Conservation (phyloP, 2,888 invertebrate genomes). For the Drosophila prostipennis region DNA sequence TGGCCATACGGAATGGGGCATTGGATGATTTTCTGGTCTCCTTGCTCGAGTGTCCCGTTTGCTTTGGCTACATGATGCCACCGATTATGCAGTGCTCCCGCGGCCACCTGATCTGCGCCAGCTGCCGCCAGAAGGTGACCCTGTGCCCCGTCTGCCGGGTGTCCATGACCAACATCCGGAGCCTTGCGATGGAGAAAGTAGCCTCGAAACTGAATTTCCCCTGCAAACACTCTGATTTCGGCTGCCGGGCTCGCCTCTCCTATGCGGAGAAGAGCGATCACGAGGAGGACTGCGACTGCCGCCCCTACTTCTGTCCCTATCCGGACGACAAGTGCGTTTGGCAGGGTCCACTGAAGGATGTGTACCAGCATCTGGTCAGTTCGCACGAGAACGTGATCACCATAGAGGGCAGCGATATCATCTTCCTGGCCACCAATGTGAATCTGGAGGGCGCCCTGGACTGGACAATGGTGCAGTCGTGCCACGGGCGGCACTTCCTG, state of each 20-base stretch:
- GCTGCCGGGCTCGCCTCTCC: constrained; percentile 94
- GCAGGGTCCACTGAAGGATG: constrained; percentile 99
- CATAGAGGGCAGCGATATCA: constrained; percentile 99
- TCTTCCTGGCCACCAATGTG: constrained; percentile 99
- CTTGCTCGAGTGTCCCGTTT: constrained; percentile 98
- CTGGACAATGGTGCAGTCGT: constrained; percentile 99
- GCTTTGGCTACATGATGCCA: constrained; percentile 99
- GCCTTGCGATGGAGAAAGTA: constrained; percentile 99
- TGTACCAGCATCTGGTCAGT: constrained; percentile 99
- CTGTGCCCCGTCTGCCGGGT: constrained; percentile 99
- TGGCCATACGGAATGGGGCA: not conserved
- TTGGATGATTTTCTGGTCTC: constrained; percentile 84
- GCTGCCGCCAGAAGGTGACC: constrained; percentile 97
- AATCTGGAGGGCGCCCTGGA: constrained; percentile 99
- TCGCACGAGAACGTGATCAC: constrained; percentile 99
- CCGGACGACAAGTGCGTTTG: constrained; percentile 99
- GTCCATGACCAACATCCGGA: constrained; percentile 97
- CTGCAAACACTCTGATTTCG: constrained; percentile 98
- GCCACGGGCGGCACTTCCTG: constrained; percentile 99
- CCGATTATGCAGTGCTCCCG: constrained; percentile 99
- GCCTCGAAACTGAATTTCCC: constrained; percentile 99
- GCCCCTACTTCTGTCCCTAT: constrained; percentile 99
- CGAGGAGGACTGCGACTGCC: constrained; percentile 98
- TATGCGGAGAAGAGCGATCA: constrained; percentile 99
- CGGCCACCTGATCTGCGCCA: constrained; percentile 98